Base-by-base conservation (phyloP, 1,140 invertebrate genomes). In the Eumaeus atala region DNA sequence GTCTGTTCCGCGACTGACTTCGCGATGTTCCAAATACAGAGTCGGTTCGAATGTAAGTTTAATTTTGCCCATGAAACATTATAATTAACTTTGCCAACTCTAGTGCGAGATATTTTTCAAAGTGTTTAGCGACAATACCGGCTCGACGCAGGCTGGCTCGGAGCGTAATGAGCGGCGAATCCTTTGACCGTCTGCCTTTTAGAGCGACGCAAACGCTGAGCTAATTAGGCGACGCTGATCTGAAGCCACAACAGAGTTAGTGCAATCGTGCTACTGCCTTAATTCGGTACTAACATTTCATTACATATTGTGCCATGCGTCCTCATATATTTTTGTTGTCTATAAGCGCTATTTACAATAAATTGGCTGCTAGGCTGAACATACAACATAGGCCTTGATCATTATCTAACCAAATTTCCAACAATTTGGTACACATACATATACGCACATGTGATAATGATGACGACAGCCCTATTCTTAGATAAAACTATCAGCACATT, bases 191-290 rank as follows among this genome's bases (percentile, higher is more conserved):
- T 72, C 66, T 73, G 77, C 64, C 71, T 67, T 44, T 59, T 54
- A 57, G 61, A 69, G 58, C 59, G 67, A 66, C 62, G 70, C 73
- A 74, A 86, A 81, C 70, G 77, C 68, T 65, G 67, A 69, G 70
- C 77, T 86, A 86, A 86, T 86, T 86, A 86, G 72, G 70, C 81
- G 69, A 64, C 66, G 68, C 67, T 72, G 70, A 86, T 82, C 74
- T 76, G 71, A 80, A 82, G 72, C 83, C 77, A 64, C 77, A 74
- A 61, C 70, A 61, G 68, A 77, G 79, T 85, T 82, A 84, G 69
- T 67, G 66, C 67, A 66, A 79, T 76, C 77, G 69, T 75, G 61
- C 52, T 63, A 51, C 55, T 64, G 62, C 63, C 60, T 75, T 71
- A 68, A 69, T 72, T 60, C 60, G 58, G 51, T 61, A 51, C 55